Conservation (phyloP, 2,888 invertebrate genomes). For the Deilephila porcellus region DNA sequence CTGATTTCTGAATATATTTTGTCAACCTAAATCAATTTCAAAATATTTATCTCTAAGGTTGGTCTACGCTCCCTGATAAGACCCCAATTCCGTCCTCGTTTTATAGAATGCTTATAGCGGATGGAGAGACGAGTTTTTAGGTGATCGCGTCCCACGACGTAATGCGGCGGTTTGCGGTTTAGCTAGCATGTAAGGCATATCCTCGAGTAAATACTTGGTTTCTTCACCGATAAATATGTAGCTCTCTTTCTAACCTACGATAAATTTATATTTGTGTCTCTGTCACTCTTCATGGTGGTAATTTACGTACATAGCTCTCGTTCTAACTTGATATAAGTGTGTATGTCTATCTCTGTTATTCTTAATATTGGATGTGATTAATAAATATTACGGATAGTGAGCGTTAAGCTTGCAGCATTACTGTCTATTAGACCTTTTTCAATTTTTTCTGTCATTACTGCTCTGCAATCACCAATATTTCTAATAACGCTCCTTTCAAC, state of each 20-base stretch:
- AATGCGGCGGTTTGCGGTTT: slow-evolving; percentile 31
- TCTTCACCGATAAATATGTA: slow-evolving; percentile 17
- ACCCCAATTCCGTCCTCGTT: slow-evolving; percentile 10
- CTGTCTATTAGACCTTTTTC: no score
- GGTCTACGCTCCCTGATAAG: neutral
- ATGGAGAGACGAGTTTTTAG: slow-evolving; percentile 55
- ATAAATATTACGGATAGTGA: no score
- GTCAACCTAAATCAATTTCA: neutral
- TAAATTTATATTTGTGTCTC: neutral
- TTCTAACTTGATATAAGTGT: no score
- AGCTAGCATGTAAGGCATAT: slow-evolving; percentile 20
- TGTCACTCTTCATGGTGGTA: neutral
- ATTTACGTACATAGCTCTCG: no score
- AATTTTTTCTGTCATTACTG: no score
- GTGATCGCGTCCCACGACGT: slow-evolving; percentile 41
- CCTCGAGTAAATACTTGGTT: slow-evolving; percentile 1
- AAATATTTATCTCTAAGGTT: neutral
- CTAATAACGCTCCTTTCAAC: no score
- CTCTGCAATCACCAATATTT: no score
- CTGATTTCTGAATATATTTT: neutral
- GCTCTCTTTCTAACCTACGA: neutral
- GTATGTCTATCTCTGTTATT: no score
- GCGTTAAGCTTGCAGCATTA: no score
- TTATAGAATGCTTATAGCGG: slow-evolving; percentile 52
- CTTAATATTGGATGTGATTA: no score